These are phyloP conservation scores for Cebus imitator DNA, from an alignment of 2,113 vertebrate genomes.

Conservation along the genomic window DNA sequence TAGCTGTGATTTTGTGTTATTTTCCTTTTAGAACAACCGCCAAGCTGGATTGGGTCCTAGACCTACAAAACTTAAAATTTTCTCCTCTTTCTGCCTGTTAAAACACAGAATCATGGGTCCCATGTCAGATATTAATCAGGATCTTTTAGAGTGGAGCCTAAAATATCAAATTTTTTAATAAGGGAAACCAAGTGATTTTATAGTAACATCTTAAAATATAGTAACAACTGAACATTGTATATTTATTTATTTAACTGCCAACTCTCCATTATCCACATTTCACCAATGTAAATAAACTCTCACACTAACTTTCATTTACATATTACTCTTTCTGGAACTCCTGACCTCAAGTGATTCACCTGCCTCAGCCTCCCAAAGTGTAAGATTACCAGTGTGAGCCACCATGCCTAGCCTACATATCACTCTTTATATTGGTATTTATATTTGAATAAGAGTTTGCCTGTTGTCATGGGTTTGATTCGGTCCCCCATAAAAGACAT, in stretches of 20 bases:
- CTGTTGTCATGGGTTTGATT: neutral
- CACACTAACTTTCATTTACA: neutral
- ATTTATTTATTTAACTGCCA: neutral
- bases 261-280: neutral
- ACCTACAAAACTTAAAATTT: neutral
- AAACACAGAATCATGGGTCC: neutral
- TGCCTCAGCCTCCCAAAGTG: too few species aligned
- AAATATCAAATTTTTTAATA: conserved; percentile 15
- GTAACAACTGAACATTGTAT: neutral
- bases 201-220: neutral
- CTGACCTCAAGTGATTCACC: too few species aligned
- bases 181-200: neutral
- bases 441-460: neutral
- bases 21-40: neutral
- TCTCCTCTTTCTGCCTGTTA: neutral
- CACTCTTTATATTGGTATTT: neutral
- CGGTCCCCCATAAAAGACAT: neutral
- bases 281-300: neutral
- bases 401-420: neutral
- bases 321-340: neutral
- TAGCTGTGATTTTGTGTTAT: neutral
- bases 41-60: neutral
- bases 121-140: neutral
- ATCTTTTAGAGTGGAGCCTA: neutral
- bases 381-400: too few species aligned